Conservation (phyloP, 2,797 vertebrate species). For the Siniperca scherzeri region DNA sequence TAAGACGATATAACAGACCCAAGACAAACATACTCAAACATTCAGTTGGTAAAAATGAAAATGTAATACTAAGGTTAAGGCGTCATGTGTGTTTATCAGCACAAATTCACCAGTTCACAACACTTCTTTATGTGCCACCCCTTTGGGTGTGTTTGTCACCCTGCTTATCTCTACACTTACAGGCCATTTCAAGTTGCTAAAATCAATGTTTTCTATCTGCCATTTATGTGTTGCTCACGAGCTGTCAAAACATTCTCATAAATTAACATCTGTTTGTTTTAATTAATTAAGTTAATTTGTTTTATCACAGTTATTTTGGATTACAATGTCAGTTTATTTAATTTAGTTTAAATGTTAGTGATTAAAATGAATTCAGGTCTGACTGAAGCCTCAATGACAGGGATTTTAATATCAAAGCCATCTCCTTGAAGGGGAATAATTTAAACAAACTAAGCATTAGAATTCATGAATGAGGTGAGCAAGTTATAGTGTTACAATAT, state of each 20-base stretch:
- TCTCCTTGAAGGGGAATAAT: constrained; percentile 66
- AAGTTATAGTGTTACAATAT: constrained; percentile 37
- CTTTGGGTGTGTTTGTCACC: too few species aligned
- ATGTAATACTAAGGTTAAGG: neutral
- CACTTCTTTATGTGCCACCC: neutral
- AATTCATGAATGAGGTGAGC: constrained; percentile 71
- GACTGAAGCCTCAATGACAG: constrained; percentile 3
- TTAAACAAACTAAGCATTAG: constrained; percentile 75
- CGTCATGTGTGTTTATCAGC: neutral
- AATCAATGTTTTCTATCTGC: neutral
- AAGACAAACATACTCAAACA: neutral
- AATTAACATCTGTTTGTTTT: neutral
- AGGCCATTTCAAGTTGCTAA: neutral
- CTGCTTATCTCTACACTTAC: neutral
- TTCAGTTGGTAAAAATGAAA: neutral
- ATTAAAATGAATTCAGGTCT: constrained; percentile 19
- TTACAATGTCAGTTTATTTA: neutral
- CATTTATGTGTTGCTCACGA: neutral
- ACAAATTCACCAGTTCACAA: neutral
- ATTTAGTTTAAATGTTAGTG: constrained; percentile 35
- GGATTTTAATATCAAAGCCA: constrained; percentile 82
- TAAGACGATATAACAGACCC: neutral
- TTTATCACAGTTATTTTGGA: constrained; percentile 14
- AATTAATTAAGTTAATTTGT: constrained; percentile 6
- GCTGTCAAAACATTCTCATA: neutral